phyloP scores from a whole-genome alignment of 2,888 invertebrate genomes.

The Diloba caeruleocephala region DNA sequence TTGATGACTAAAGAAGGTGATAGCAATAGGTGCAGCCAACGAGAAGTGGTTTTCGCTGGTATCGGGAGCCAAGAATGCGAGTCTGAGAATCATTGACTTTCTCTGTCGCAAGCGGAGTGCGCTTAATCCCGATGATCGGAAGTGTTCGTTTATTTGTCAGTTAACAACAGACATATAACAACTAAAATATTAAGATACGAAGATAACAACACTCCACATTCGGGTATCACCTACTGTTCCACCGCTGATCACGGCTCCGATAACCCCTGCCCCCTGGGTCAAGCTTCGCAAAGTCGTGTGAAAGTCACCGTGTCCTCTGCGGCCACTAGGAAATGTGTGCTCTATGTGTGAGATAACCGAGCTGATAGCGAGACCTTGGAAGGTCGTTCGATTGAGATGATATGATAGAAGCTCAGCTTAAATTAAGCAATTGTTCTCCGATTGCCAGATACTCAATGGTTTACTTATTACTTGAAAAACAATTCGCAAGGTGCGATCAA shows the following conservation, averaged over 20 bases:
- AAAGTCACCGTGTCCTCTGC: constrained; percentile 66
- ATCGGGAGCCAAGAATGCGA: no score
- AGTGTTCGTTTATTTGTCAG: no score
- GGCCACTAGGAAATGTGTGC: constrained; percentile 54
- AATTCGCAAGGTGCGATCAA: no score
- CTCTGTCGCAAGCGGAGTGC: no score
- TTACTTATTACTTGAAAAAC: no score
- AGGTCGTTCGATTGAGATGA: constrained; percentile 27
- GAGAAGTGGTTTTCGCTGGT: no score
- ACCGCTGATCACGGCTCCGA: constrained; percentile 34
- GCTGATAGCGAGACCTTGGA: constrained; percentile 42
- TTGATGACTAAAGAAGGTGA: no score
- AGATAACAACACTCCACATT: constrained; percentile 31
- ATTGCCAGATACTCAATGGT: no score
- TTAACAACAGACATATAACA: neutral
- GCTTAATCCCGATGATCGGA: no score
- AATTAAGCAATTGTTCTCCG: neutral
- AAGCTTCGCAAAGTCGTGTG: constrained; percentile 64
- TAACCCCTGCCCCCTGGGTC: constrained; percentile 41
- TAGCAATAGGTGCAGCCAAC: no score
- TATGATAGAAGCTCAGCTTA: neutral
- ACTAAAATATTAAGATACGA: constrained; percentile 5
- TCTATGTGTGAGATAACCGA: constrained; percentile 25
- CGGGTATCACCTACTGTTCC: constrained; percentile 17
- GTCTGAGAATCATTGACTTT: no score